phyloP scores from a whole-genome alignment of 2,113 vertebrate species.

The Apodemus speciosus region DNA sequence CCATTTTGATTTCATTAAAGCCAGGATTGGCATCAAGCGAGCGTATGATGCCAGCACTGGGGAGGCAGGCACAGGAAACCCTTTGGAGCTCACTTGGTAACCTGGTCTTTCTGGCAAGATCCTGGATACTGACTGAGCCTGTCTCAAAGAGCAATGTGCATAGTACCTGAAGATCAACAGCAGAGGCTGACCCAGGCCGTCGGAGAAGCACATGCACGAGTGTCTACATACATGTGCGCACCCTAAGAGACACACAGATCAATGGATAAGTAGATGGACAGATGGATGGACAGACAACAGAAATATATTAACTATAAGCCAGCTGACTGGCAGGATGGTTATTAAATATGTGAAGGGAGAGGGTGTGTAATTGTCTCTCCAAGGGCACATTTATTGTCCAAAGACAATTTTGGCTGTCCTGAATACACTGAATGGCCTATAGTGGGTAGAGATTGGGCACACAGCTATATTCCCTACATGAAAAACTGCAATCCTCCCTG shows the following conservation, averaged over 20 bases:
- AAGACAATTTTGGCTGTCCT: conserved; percentile 18
- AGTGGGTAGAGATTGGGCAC: not conserved
- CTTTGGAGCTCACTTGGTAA: not conserved
- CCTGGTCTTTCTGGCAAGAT: not conserved
- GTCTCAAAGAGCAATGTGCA: not conserved
- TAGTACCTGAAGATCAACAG: not conserved
- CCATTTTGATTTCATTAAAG: not conserved
- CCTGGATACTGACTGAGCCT: not conserved
- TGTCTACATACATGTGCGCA: not conserved
- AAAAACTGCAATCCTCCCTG: not conserved
- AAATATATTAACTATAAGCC: not conserved
- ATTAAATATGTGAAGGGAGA: rapidly evolving
- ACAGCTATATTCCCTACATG: not conserved
- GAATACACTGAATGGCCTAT: not conserved
- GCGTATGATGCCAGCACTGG: not conserved
- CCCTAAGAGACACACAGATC: not conserved
- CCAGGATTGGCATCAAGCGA: too few species aligned
- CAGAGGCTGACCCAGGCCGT: not conserved
- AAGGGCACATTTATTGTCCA: not conserved
- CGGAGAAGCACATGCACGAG: not conserved
- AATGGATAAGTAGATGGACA: too few species aligned
- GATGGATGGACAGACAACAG: not conserved
- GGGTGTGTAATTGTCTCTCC: not conserved
- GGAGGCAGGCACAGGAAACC: not conserved
- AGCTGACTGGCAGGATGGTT: not conserved